Evolutionary conservation across 2,113 vertebrate species (phyloP).

Genomic region (Aegypius monachus): DNA sequence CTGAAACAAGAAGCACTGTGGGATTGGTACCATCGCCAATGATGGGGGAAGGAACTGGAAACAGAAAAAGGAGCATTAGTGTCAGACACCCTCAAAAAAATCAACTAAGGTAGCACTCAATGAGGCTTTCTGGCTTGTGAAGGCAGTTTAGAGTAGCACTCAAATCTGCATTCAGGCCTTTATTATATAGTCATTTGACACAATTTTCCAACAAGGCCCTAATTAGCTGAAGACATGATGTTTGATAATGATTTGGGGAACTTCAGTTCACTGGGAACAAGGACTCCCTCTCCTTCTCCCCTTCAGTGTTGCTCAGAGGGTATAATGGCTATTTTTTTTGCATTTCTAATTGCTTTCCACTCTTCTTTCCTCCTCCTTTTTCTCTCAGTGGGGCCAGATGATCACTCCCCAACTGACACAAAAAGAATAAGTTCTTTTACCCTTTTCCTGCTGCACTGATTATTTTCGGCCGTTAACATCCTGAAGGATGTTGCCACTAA

Average conservation of each 20-base stretch:
- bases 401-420: background rate
- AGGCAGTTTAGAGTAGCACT: background rate
- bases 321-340: background rate
- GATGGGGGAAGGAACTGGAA: constrained; percentile 90
- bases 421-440: constrained; percentile 20
- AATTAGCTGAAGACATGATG: constrained; percentile 38
- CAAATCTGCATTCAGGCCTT: background rate
- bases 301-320: background rate
- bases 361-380: constrained; percentile 1
- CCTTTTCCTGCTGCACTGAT: background rate
- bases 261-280: background rate
- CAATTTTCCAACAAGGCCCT: constrained; percentile 33
- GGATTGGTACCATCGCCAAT: constrained; percentile 93
- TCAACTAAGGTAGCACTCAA: background rate
- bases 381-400: background rate
- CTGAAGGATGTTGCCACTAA: constrained; percentile 20
- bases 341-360: constrained; percentile 27
- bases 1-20: constrained; percentile 91
- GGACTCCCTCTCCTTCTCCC: background rate
- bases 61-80: constrained; percentile 24
- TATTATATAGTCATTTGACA: background rate
- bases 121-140: background rate
- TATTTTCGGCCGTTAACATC: constrained; percentile 1
- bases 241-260: constrained; percentile 20
- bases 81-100: background rate